These are phyloP conservation scores for Plebejus melissa DNA, from an alignment of 2,888 invertebrate species.

Conservation along the genomic window DNA sequence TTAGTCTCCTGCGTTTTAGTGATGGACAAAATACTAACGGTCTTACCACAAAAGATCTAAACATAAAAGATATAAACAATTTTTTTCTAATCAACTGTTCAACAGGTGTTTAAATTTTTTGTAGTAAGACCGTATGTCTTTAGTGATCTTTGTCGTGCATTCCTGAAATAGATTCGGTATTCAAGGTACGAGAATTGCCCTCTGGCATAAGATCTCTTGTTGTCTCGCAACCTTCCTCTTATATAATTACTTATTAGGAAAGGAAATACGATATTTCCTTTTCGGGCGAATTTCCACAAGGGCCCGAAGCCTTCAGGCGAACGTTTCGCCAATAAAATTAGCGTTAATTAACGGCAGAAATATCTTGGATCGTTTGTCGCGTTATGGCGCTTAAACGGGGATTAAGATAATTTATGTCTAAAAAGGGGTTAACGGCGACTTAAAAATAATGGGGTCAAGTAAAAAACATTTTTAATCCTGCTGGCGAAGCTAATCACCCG, in stretches of 20 bases:
- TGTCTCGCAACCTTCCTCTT: background rate
- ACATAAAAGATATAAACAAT: too few species aligned
- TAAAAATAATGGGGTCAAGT: slow-evolving; percentile 5
- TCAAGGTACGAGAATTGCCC: background rate
- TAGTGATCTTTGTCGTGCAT: too few species aligned
- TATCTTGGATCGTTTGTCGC: slow-evolving; percentile 22
- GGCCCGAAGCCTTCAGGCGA: background rate
- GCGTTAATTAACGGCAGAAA: slow-evolving; percentile 13
- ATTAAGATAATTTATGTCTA: slow-evolving; percentile 23
- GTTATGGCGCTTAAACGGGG: slow-evolving; percentile 16
- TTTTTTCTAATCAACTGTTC: too few species aligned
- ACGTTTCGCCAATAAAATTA: slow-evolving; percentile 10
- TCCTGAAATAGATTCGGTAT: background rate
- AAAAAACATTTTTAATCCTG: background rate
- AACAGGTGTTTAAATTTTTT: too few species aligned
- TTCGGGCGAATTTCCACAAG: background rate
- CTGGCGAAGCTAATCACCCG: background rate
- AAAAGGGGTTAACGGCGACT: background rate
- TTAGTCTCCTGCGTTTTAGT: too few species aligned
- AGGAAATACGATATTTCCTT: slow-evolving; percentile 9
- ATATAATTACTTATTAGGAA: background rate
- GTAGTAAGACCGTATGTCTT: too few species aligned
- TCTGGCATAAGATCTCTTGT: background rate
- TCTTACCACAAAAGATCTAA: too few species aligned
- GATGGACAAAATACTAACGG: too few species aligned